phyloP scores from a whole-genome alignment of 2,888 invertebrate genomes.

The Leucoma salicis region DNA sequence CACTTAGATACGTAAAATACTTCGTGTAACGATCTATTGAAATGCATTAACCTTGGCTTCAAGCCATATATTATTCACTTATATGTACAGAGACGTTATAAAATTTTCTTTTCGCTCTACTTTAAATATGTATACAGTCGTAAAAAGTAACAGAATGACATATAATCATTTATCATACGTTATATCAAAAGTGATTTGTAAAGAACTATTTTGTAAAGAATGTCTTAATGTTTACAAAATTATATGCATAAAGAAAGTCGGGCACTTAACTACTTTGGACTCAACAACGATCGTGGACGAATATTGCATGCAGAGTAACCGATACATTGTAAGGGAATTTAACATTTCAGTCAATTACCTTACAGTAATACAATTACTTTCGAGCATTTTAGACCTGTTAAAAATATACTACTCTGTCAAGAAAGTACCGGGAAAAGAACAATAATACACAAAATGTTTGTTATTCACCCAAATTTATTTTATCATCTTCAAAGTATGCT shows the following conservation, averaged over 20 bases:
- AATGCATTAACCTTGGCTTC: conserved; percentile 59
- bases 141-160: too few relatives aligned
- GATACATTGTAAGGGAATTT: conserved; percentile 57
- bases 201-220: too few relatives aligned
- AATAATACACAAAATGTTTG: too few relatives aligned
- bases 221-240: too few relatives aligned
- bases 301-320: conserved; percentile 27
- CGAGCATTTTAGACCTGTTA: too few relatives aligned
- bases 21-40: conserved; percentile 57
- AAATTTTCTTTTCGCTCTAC: conserved; percentile 12
- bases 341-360: conserved; percentile 28
- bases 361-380: conserved; percentile 32
- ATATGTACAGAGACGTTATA: conserved; percentile 45
- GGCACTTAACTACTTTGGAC: conserved; percentile 21
- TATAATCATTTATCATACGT: too few relatives aligned
- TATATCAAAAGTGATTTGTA: too few relatives aligned
- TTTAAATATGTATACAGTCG: conserved; percentile 5
- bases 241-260: conserved; percentile 24
- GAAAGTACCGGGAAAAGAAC: too few relatives aligned
- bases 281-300: conserved; percentile 21
- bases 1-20: conserved; percentile 42
- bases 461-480: too few relatives aligned
- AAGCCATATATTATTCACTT: conserved; percentile 58
- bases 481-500: too few relatives aligned
- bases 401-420: too few relatives aligned